Evolutionary conservation across 2,888 invertebrate genomes (phyloP).

Genomic region (Alentia gelatinosa): DNA sequence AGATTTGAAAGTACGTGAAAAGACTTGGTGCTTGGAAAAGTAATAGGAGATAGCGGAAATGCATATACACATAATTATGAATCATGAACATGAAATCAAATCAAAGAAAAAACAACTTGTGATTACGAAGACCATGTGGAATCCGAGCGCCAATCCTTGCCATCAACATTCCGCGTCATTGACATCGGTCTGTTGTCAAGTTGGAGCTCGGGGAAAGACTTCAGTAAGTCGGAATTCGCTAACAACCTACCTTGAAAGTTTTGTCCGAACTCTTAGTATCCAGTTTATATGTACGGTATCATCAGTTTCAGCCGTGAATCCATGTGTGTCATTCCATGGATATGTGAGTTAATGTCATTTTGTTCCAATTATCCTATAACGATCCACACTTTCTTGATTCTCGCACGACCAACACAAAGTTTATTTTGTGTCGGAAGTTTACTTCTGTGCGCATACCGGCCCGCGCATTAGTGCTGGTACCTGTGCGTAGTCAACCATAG

Average conservation of each 20-base stretch:
- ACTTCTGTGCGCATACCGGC: not conserved
- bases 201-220: not conserved
- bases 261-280: not conserved
- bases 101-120: too few species aligned
- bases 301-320: not conserved
- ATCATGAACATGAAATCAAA: too few species aligned
- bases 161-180: not conserved
- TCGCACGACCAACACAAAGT: not conserved
- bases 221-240: not conserved
- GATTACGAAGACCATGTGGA: too few species aligned
- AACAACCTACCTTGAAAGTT: not conserved
- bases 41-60: too few species aligned
- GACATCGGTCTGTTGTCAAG: constrained; percentile 4
- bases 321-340: not conserved
- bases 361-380: not conserved
- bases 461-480: not conserved
- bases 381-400: not conserved
- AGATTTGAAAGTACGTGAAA: too few species aligned
- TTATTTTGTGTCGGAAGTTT: constrained; percentile 14
- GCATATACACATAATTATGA: too few species aligned
- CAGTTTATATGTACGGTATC: not conserved
- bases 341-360: not conserved
- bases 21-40: too few species aligned
- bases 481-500: too few species aligned
- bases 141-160: too few species aligned